Conservation (phyloP, 2,113 vertebrate species). For the Microtus pennsylvanicus region DNA sequence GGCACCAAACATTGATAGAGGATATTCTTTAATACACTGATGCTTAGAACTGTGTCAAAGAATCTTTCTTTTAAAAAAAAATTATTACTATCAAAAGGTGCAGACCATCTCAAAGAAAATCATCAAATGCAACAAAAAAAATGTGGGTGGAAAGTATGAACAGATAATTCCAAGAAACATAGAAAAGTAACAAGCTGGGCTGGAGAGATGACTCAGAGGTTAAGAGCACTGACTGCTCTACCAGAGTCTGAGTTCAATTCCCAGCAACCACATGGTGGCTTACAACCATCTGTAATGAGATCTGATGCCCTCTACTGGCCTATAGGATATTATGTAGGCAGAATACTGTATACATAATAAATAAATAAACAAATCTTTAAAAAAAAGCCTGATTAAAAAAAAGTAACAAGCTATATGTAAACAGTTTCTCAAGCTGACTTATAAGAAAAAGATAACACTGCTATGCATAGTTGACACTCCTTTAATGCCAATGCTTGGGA, state of each 20-base stretch:
- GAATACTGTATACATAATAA: no score
- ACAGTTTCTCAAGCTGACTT: not conserved
- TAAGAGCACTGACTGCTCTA: no score
- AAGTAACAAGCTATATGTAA: not conserved
- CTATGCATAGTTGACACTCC: not conserved
- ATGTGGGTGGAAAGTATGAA: not conserved
- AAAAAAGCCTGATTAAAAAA: not conserved
- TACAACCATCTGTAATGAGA: no score
- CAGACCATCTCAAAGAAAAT: constrained; percentile 38
- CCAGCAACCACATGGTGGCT: no score
- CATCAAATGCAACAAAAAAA: constrained; percentile 1
- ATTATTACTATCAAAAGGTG: constrained; percentile 32
- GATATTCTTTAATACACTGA: not conserved
- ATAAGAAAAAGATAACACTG: not conserved
- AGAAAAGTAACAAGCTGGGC: not conserved
- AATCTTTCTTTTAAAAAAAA: not conserved
- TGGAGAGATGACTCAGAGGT: no score
- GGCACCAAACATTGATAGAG: constrained; percentile 41
- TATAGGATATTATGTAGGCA: no score
- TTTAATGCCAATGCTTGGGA: not conserved
- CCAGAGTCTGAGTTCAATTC: no score
- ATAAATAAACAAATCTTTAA: no score
- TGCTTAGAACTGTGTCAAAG: not conserved
- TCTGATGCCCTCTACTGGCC: no score
- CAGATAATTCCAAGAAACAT: constrained; percentile 38